Conservation (phyloP, 2,888 invertebrate genomes). For the Leistus spinibarbis region DNA sequence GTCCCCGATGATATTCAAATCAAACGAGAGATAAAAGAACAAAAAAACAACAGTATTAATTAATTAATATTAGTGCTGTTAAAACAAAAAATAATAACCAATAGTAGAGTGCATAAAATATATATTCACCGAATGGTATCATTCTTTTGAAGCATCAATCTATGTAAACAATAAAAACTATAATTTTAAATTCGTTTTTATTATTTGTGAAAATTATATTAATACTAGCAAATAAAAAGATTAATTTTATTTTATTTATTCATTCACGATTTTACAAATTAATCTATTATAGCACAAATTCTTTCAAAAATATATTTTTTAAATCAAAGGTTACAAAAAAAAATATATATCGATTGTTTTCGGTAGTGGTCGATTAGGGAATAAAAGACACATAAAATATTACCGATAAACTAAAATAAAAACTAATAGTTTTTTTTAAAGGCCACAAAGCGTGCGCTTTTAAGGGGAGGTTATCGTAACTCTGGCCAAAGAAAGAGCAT, state of each 20-base stretch:
- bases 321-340: too few species aligned
- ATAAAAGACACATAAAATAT: too few species aligned
- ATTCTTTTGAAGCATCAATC: constrained; percentile 17
- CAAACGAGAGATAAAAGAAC: constrained; percentile 13
- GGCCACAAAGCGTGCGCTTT: too few species aligned
- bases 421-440: too few species aligned
- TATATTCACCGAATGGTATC: constrained; percentile 11
- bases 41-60: constrained; percentile 34
- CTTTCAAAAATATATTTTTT: too few species aligned
- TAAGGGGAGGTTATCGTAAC: too few species aligned
- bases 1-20: constrained; percentile 27
- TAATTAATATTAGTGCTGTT: constrained; percentile 29
- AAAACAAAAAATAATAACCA: constrained; percentile 33
- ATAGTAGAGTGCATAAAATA: constrained; percentile 35
- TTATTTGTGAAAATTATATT: neutral
- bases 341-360: too few species aligned
- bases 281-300: too few species aligned
- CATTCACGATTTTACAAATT: neutral
- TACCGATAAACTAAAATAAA: too few species aligned
- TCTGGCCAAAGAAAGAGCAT: too few species aligned
- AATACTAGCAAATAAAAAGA: neutral
- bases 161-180: constrained; percentile 1
- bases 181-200: neutral
- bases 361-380: too few species aligned
- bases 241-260: neutral